Percentiles rank a stretch among this genome's conserved stretches.
These are phyloP conservation scores for Achatina immaculata DNA, from an alignment of 1,140 invertebrate species.

Conservation along the genomic window DNA sequence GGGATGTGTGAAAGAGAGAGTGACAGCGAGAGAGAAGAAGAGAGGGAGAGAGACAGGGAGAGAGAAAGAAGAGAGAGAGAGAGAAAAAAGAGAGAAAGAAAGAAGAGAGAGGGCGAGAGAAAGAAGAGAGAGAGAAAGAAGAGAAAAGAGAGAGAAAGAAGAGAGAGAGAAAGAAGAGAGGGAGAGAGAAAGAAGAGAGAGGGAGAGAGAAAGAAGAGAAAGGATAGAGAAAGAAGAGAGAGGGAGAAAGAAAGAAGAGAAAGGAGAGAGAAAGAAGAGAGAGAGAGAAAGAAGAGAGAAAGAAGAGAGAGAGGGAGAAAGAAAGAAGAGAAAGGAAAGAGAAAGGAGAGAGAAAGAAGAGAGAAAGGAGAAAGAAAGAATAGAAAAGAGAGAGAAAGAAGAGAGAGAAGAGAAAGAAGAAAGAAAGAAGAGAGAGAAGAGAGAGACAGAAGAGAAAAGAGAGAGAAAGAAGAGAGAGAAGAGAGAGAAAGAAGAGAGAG, in stretches of 20 bases:
- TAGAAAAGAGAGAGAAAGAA: not conserved
- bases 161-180: too few species aligned
- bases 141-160: too few species aligned
- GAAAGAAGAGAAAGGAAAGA: not conserved
- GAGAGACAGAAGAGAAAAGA: not conserved
- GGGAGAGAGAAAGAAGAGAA: not conserved
- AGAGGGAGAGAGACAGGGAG: too few species aligned
- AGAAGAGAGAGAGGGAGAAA: not conserved
- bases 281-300: not conserved
- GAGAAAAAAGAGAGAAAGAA: too few species aligned
- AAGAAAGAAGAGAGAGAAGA: not conserved
- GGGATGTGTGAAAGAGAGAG: too few species aligned
- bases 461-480: not conserved
- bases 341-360: slow-evolving; percentile 6
- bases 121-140: too few species aligned
- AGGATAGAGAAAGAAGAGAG: slow-evolving; percentile 1
- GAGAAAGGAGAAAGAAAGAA: not conserved
- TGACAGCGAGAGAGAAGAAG: too few species aligned
- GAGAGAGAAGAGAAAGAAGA: not conserved
- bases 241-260: slow-evolving; percentile 1
- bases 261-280: slow-evolving; percentile 1
- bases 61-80: too few species aligned
- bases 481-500: slow-evolving; percentile 6
- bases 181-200: too few species aligned
- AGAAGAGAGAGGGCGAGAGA: too few species aligned